A percentile compares a stretch with the other conserved stretches of the same genome.
Evolutionary conservation across 2,797 vertebrate species (phyloP).

Genomic region (Amblyopsis hoosieri): DNA sequence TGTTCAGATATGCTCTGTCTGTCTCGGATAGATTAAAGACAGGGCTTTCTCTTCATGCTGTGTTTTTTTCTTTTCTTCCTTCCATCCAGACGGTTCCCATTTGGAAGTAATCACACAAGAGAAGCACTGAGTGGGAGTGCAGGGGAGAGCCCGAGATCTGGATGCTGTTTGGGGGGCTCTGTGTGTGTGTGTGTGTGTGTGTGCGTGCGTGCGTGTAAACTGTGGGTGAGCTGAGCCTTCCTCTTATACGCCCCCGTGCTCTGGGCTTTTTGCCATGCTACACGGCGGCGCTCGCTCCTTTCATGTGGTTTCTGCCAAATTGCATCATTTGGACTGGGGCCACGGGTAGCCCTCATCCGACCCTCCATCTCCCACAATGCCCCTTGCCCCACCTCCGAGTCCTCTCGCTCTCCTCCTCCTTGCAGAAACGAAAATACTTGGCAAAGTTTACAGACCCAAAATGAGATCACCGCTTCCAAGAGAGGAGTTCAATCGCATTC

Average conservation of each 20-base stretch:
- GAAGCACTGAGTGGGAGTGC: constrained; percentile 24
- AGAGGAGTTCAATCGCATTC: constrained; percentile 51
- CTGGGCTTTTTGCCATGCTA: constrained; percentile 27
- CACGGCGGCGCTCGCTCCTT: constrained; percentile 26
- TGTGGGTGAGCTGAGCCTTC: constrained; percentile 2
- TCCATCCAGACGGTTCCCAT: constrained; percentile 35
- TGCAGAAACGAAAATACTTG: constrained; percentile 56
- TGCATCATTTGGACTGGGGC: constrained; percentile 66
- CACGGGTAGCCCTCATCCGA: constrained; percentile 44
- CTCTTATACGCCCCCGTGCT: constrained; percentile 4
- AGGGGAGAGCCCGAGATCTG: not conserved
- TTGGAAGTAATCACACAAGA: constrained; percentile 50
- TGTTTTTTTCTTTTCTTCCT: not conserved
- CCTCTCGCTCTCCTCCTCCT: constrained; percentile 13
- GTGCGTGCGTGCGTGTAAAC: not conserved
- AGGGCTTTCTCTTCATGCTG: constrained; percentile 2
- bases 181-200: not conserved
- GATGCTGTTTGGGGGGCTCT: not conserved
- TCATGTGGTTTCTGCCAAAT: constrained; percentile 65
- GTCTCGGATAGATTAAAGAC: constrained; percentile 17
- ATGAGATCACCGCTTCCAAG: constrained; percentile 61
- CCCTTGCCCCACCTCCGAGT: constrained; percentile 17
- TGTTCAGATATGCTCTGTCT: constrained; percentile 7
- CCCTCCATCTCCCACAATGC: constrained; percentile 3
- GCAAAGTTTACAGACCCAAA: constrained; percentile 64